Evolutionary conservation across 2,113 vertebrate species (phyloP).

Genomic region (Seriola dumerili): DNA sequence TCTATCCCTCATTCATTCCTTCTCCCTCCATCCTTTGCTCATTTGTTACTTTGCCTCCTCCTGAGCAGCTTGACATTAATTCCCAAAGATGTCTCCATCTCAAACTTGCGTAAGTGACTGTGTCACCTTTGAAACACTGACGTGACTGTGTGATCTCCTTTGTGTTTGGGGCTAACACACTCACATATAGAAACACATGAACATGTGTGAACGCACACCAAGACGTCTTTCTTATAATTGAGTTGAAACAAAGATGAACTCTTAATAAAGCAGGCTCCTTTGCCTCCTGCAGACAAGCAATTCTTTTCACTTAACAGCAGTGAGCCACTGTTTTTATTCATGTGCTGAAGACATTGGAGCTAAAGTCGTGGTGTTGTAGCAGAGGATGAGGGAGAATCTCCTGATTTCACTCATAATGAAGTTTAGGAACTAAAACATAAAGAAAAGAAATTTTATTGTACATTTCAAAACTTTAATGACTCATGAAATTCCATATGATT

Average conservation of each 20-base stretch:
- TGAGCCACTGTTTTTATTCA: constrained; percentile 15
- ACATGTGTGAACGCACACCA: constrained; percentile 35
- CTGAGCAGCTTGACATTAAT: constrained; percentile 41
- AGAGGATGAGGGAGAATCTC: constrained; percentile 1
- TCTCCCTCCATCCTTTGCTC: constrained; percentile 1
- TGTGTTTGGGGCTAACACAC: constrained; percentile 3
- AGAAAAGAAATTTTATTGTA: constrained; percentile 6
- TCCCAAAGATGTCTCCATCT: constrained; percentile 44
- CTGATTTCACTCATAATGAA: constrained; percentile 27
- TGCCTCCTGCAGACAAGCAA: constrained; percentile 41
- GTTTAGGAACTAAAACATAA: neutral
- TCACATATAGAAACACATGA: neutral
- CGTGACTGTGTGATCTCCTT: constrained; percentile 13
- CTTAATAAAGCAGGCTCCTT: constrained; percentile 42
- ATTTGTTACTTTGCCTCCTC: constrained; percentile 23
- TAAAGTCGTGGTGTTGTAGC: neutral
- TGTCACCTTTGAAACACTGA: constrained; percentile 45
- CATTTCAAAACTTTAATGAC: constrained; percentile 23
- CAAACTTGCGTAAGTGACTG: constrained; percentile 30
- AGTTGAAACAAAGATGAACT: constrained; percentile 58
- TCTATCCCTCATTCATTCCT: neutral
- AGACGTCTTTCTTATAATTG: constrained; percentile 44
- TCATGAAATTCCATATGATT: constrained; percentile 32
- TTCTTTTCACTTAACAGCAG: constrained; percentile 37
- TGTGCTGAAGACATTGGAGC: neutral